These are phyloP conservation scores for Saxidomus purpurata DNA, from an alignment of 1,140 invertebrate species.

Conservation along the genomic window DNA sequence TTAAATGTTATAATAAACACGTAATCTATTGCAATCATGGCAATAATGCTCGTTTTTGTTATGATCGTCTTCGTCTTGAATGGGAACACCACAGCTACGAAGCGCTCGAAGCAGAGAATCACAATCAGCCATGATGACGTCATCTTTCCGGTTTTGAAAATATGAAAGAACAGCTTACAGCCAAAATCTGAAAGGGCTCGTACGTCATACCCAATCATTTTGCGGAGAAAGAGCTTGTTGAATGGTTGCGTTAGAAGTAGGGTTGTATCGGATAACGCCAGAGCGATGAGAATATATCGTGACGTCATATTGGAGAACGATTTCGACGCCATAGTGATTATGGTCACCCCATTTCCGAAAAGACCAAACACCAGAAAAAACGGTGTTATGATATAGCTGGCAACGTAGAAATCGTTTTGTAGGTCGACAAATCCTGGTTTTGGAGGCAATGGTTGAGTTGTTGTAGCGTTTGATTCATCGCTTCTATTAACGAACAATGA, in stretches of 20 bases:
- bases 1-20: slow-evolving; percentile 39
- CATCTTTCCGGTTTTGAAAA: slow-evolving; percentile 70
- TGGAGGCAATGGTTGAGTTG: neutral
- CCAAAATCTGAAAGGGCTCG: slow-evolving; percentile 52
- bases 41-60: slow-evolving; percentile 55
- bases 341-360: slow-evolving; percentile 41
- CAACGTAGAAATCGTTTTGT: slow-evolving; percentile 12
- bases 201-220: slow-evolving; percentile 65
- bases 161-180: slow-evolving; percentile 69
- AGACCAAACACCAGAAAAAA: slow-evolving; percentile 22
- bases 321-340: slow-evolving; percentile 32
- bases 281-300: slow-evolving; percentile 51
- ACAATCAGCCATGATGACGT: slow-evolving; percentile 74
- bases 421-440: neutral
- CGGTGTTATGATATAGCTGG: slow-evolving; percentile 10
- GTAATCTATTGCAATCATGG: slow-evolving; percentile 39
- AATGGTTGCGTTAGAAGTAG: slow-evolving; percentile 61
- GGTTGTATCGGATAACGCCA: slow-evolving; percentile 65
- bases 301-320: slow-evolving; percentile 38
- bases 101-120: slow-evolving; percentile 69
- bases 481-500: neutral
- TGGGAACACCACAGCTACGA: slow-evolving; percentile 72
- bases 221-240: slow-evolving; percentile 62
- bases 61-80: slow-evolving; percentile 65
- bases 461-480: neutral